These are phyloP conservation scores for Hymenochirus boettgeri DNA, from an alignment of 2,113 vertebrate species.

Conservation along the genomic window DNA sequence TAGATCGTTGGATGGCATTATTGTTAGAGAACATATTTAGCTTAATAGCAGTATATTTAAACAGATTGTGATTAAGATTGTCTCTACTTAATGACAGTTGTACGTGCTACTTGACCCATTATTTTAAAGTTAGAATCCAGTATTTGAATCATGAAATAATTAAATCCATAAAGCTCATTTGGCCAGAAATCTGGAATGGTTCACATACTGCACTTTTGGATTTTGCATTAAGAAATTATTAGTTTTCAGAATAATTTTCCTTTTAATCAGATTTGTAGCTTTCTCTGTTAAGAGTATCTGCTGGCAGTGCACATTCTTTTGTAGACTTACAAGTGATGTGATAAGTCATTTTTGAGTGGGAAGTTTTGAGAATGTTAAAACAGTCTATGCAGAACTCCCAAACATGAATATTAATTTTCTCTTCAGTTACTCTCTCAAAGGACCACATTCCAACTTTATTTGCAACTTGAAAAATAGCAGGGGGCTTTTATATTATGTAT, in stretches of 20 bases:
- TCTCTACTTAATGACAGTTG: too few species aligned
- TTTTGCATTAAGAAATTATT: too few species aligned
- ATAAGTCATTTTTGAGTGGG: not conserved
- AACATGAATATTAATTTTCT: not conserved
- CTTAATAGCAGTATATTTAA: too few species aligned
- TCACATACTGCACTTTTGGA: too few species aligned
- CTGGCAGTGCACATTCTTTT: conserved; percentile 23
- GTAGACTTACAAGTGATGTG: conserved; percentile 4
- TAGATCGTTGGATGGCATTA: too few species aligned
- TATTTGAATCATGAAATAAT: too few species aligned
- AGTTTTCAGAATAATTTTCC: not conserved
- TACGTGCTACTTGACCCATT: too few species aligned
- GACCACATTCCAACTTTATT: not conserved
- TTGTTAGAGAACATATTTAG: too few species aligned
- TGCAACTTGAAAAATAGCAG: not conserved
- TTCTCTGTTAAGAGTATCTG: conserved; percentile 8
- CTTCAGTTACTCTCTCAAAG: not conserved
- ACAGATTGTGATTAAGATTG: too few species aligned
- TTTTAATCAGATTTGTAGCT: not conserved
- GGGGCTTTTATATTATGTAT: not conserved
- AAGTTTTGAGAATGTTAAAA: conserved; percentile 2
- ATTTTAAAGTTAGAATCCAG: too few species aligned
- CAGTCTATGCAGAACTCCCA: not conserved
- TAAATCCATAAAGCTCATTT: too few species aligned
- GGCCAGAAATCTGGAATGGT: too few species aligned